Conservation (phyloP, 2,113 vertebrate genomes). For the Xyliphius kryptos region DNA sequence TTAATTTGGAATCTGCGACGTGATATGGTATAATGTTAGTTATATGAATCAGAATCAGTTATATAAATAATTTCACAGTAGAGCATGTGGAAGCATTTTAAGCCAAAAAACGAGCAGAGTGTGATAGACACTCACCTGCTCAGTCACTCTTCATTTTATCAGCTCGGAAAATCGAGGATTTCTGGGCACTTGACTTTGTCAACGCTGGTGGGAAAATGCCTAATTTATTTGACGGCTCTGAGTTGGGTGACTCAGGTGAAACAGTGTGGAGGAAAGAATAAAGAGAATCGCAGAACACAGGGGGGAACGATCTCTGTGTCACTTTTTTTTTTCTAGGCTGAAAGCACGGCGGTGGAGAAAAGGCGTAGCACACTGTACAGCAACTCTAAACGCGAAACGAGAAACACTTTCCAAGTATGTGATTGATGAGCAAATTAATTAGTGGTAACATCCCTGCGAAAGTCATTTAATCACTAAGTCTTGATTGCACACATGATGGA, state of each 20-base stretch:
- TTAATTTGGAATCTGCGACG: too few relatives aligned
- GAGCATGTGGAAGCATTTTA: too few relatives aligned
- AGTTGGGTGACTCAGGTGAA: background rate
- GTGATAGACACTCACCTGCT: background rate
- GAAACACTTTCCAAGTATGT: constrained; percentile 27
- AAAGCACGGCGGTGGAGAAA: background rate
- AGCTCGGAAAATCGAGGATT: constrained; percentile 4
- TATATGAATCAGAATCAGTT: too few relatives aligned
- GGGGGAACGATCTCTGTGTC: background rate
- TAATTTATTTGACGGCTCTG: constrained; percentile 21
- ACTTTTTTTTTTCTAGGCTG: too few relatives aligned
- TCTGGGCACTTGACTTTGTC: constrained; percentile 13
- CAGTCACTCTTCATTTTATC: constrained; percentile 2
- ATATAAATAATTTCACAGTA: too few relatives aligned
- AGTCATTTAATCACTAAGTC: constrained; percentile 56
- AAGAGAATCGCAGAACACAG: constrained; percentile 4
- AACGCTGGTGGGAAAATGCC: constrained; percentile 4
- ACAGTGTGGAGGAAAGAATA: background rate
- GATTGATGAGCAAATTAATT: constrained; percentile 49
- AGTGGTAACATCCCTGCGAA: constrained; percentile 44
- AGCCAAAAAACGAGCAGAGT: too few relatives aligned
- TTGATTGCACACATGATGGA: constrained; percentile 54
- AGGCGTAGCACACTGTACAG: constrained; percentile 8
- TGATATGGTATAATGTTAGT: too few relatives aligned
- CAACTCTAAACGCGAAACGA: constrained; percentile 3